Percentiles rank a stretch among this genome's conserved stretches.
Conservation (phyloP, 2,113 vertebrate species). For the Anser brachyrhynchus region DNA sequence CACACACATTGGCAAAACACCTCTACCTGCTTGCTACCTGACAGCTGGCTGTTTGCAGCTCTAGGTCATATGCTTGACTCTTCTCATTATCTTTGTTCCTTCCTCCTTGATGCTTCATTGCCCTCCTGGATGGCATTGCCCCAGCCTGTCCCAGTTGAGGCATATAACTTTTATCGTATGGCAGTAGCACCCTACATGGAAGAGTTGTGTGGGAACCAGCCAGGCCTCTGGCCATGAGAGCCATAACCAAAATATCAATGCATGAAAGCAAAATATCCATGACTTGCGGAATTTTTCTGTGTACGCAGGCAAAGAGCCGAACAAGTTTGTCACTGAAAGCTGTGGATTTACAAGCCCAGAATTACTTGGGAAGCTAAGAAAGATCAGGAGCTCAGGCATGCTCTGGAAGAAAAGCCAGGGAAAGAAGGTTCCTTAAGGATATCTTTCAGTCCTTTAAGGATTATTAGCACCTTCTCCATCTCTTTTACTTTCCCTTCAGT, state of each 20-base stretch:
- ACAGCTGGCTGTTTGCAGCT: not conserved
- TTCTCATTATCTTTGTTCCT: not conserved
- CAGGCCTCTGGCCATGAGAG: not conserved
- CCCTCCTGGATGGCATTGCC: not conserved
- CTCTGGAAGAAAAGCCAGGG: not conserved
- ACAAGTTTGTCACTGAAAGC: not conserved
- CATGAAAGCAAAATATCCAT: not conserved
- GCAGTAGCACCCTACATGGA: rapidly evolving
- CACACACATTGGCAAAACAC: not conserved
- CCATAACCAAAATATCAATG: not conserved
- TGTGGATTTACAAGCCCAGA: not conserved
- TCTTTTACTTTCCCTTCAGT: not conserved
- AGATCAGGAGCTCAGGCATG: not conserved
- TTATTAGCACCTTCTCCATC: not conserved
- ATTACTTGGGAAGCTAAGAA: not conserved
- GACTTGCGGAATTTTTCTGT: not conserved
- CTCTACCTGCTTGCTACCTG: not conserved
- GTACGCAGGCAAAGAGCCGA: not conserved
- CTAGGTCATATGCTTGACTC: not conserved
- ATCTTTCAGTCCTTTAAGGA: not conserved
- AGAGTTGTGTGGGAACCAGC: not conserved
- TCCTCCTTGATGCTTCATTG: not conserved
- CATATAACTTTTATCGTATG: rapidly evolving
- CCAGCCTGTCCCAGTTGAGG: not conserved
- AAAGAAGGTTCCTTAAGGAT: not conserved